A percentile compares a stretch with the other conserved stretches of the same genome.
Evolutionary conservation across 2,113 vertebrate genomes (phyloP).

Genomic region (Channa maculata): DNA sequence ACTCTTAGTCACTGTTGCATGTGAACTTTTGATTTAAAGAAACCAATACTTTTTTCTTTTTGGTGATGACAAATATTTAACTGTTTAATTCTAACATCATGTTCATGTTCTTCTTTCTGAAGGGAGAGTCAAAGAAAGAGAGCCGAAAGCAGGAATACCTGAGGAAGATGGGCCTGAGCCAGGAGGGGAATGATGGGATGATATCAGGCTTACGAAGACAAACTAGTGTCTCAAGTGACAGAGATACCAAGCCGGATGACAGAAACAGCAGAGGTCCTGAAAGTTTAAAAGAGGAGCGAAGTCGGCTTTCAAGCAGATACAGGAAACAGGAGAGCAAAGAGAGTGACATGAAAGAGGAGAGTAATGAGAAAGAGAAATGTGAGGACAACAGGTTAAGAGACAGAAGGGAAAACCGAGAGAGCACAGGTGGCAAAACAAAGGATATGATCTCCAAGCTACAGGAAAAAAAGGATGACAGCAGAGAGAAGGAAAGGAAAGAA

Average conservation of each 20-base stretch:
- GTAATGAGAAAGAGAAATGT: slow-evolving; percentile 60
- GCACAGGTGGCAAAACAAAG: slow-evolving; percentile 78
- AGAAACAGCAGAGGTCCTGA: slow-evolving; percentile 60
- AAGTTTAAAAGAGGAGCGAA: slow-evolving; percentile 51
- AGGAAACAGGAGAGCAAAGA: slow-evolving; percentile 63
- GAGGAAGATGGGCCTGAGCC: slow-evolving; percentile 83
- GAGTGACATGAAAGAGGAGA: slow-evolving; percentile 49
- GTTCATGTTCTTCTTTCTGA: slow-evolving; percentile 35
- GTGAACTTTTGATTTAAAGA: background rate
- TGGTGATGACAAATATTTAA: too few species aligned
- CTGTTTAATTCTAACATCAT: background rate
- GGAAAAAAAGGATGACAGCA: slow-evolving; percentile 76
- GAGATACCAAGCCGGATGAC: slow-evolving; percentile 55
- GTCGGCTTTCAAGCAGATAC: slow-evolving; percentile 55
- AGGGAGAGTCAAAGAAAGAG: slow-evolving; percentile 80
- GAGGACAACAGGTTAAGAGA: slow-evolving; percentile 72
- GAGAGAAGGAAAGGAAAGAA: slow-evolving; percentile 76
- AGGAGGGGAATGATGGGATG: slow-evolving; percentile 73
- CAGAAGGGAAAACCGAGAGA: slow-evolving; percentile 72
- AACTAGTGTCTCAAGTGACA: slow-evolving; percentile 57
- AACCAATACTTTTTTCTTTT: background rate
- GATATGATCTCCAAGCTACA: slow-evolving; percentile 82
- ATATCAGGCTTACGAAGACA: slow-evolving; percentile 58
- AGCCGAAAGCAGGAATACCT: slow-evolving; percentile 83
- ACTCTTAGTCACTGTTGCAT: background rate